Conservation (phyloP, 2,888 invertebrate species). For the Boloria euphrosyne region DNA sequence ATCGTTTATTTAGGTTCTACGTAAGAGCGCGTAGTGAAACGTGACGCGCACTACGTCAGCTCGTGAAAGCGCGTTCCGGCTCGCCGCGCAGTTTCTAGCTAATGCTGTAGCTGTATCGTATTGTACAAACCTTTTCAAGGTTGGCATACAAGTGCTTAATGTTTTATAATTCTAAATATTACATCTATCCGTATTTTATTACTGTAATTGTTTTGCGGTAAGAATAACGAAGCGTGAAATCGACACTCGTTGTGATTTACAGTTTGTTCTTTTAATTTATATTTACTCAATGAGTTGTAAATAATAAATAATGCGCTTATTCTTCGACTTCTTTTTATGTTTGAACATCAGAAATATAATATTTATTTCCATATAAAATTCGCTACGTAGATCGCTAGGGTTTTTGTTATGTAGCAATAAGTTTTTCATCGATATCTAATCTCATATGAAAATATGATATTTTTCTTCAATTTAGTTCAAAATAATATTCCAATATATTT, state of each 20-base stretch:
- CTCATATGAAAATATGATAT: no score
- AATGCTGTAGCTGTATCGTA: conserved; percentile 12
- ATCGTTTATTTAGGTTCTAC: conserved; percentile 24
- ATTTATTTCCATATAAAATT: no score
- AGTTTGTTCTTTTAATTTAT: neutral
- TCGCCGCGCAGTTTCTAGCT: conserved; percentile 70
- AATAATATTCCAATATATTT: no score
- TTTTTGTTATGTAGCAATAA: no score
- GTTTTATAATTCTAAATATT: neutral
- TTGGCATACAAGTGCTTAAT: neutral
- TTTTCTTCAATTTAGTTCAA: no score
- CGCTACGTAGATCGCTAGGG: no score
- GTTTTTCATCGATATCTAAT: no score
- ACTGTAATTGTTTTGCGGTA: neutral
- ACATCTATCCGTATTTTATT: neutral
- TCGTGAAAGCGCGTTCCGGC: conserved; percentile 75
- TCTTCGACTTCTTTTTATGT: no score
- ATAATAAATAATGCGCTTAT: no score
- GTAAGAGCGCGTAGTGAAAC: conserved; percentile 39
- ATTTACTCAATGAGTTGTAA: neutral
- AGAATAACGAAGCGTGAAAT: conserved; percentile 16
- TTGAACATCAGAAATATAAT: no score
- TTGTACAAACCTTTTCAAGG: conserved; percentile 20
- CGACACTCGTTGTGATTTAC: neutral
- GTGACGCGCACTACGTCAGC: conserved; percentile 63